phyloP scores from a whole-genome alignment of 1,140 invertebrate genomes.

The Lycorma delicatula region DNA sequence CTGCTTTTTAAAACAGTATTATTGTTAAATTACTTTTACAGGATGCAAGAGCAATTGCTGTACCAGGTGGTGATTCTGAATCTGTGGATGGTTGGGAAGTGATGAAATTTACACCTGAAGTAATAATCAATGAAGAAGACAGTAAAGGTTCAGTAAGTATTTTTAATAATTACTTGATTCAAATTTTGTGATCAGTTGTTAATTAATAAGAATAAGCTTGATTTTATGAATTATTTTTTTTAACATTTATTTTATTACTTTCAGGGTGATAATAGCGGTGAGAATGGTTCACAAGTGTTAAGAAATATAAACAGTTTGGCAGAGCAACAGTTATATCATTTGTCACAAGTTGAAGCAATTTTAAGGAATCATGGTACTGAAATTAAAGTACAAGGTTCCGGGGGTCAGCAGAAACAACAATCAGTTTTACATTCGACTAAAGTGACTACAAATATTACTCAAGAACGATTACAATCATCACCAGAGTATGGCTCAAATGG shows the following conservation, averaged over 20 bases:
- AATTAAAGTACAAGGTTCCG: constrained; percentile 9
- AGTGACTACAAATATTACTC: too few species aligned
- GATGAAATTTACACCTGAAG: constrained; percentile 26
- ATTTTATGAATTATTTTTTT: neutral
- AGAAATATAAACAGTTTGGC: too few species aligned
- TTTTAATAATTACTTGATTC: too few species aligned
- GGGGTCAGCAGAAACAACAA: neutral
- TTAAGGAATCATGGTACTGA: constrained; percentile 14
- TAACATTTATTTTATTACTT: neutral
- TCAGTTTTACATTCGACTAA: too few species aligned
- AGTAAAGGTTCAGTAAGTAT: constrained; percentile 1
- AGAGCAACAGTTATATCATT: constrained; percentile 4
- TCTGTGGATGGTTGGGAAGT: constrained; percentile 22
- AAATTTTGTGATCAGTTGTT: too few species aligned
- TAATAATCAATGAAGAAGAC: constrained; percentile 25
- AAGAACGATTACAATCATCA: too few species aligned
- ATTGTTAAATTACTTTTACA: too few species aligned
- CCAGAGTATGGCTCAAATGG: too few species aligned
- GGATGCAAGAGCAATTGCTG: too few species aligned
- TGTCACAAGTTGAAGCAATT: constrained; percentile 10
- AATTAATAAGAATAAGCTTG: neutral
- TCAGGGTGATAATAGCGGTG: neutral
- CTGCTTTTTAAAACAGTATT: too few species aligned
- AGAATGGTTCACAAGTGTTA: constrained; percentile 1
- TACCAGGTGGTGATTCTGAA: constrained; percentile 10